phyloP scores from a whole-genome alignment of 30 jellyfish, hydroid and myxozoan genomes.

The Mastigias papua region DNA sequence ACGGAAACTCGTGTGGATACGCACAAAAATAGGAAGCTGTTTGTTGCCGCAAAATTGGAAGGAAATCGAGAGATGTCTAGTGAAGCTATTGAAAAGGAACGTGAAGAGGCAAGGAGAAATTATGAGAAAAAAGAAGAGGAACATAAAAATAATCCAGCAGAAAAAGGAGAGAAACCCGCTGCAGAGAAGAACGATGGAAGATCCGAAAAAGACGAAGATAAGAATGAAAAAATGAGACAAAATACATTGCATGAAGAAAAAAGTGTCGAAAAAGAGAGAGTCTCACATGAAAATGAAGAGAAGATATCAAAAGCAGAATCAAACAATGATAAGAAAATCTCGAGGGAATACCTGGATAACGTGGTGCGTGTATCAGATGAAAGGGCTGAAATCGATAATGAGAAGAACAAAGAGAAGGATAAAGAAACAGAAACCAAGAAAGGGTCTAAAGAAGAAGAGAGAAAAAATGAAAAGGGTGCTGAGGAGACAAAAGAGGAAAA shows the following conservation, averaged over 20 bases:
- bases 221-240: conserved; percentile 1
- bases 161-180: background rate
- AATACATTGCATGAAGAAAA: conserved; percentile 1
- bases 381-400: background rate
- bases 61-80: background rate
- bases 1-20: background rate
- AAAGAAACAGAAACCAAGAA: background rate
- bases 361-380: background rate
- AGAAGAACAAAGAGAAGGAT: background rate
- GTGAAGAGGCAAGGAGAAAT: background rate
- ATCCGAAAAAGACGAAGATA: conserved; percentile 1
- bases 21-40: background rate
- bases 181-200: background rate
- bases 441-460: background rate
- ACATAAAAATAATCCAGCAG: background rate
- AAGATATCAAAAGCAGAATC: conserved; percentile 1
- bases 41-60: background rate
- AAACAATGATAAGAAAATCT: conserved; percentile 4
- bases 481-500: background rate
- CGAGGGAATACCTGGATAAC: conserved; percentile 7
- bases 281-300: background rate
- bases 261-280: background rate
- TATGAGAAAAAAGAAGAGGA: background rate
- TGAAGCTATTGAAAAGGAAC: background rate
- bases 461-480: background rate